Base-by-base conservation (phyloP, 2,888 invertebrate genomes). In the Hydroisotoma schaefferi region DNA sequence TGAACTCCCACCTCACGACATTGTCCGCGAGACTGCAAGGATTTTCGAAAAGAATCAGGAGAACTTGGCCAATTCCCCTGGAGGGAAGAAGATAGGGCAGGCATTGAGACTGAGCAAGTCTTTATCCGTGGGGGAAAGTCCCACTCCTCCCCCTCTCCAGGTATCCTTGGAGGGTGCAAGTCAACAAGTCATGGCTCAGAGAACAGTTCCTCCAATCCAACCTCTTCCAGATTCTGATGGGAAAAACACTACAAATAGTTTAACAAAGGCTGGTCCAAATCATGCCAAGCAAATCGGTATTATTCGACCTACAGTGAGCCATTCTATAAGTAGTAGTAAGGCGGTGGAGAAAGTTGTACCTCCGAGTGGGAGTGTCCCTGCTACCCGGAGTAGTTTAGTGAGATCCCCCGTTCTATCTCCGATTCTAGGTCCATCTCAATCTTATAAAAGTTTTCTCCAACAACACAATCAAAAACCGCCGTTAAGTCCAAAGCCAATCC, bases 1-100 rank as follows among this genome's bases (percentile, higher is more conserved):
- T 15, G 91, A 91, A 74, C 81, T 90, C 51, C 94, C 94, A 1
- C 92, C 93, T 20, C 87, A 87, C 1, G 93, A 94, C 80, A 85
- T 92, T 69, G 94, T 94, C 61, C 89, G 88, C 73, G 87, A 90
- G 63, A 87, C 90, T 15, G 83, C 91, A 65, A 84, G 87, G 74
- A 86, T 91, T 74, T 94, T 93, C 78, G 93, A 94, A 76, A 81
- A 59, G 80, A 82, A 25, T 75, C 79, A 65, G 44, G 67, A 63
- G 44, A 66, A 64, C 44, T 49, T 63, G n/a, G 53, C 47, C 46
- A 27, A 40, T 27, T 29, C 38, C 23, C 8, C 33, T 33, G 46
- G 46, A 3, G 20, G 15, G n/a, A 69, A 62, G 46, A 59, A 62
- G 59, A 67, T 71, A 20, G 71, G 69, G 25, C 68, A 69, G 56